Base-by-base conservation (phyloP, 2,797 vertebrate genomes). In the Coregonus ussuriensis region DNA sequence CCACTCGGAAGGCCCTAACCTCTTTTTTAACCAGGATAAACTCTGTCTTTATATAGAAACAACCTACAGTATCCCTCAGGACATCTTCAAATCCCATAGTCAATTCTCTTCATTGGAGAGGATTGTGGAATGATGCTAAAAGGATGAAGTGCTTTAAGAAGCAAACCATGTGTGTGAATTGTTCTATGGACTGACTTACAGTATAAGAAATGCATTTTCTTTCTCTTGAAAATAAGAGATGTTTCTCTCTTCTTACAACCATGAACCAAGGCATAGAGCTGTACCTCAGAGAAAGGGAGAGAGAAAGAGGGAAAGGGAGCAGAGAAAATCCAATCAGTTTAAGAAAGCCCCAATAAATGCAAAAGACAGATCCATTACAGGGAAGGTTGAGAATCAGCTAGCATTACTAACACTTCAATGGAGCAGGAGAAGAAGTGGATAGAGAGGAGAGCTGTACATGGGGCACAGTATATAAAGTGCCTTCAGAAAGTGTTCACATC, bases 201-300 rank as follows among this genome's bases (percentile, higher is more conserved):
- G 13, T 33, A 80, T 82, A 47, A 89, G 86, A 86, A 62, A 87
- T 86, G 14, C 3, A 71, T 86, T 82, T 25, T 25, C 25, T 25
- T 25, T 25, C 25, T 25, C 25, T 1, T 25, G 25, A 25, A 25
- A 25, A 25, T 25, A 25, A 25, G 25, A 68, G 11, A 13, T 85
- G 74, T 80, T 84, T 56, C 82, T 78, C n/a, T 84, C 59, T 76
- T n/a, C 29, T 86, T 76, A 76, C 71, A 78, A 35, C 3, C 6
- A 72, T 18, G 54, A 41, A 80, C 6, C 53, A 53, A 80, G 80
- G 71, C 66, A 18, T 52, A 9, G 21, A 35, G 37, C 53, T 69
- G 52, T n/a, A 62, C 51, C 72, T 68, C 52, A 41, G 47, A 63
- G 52, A 59, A 31, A 56, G 31, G 6, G 11, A 6, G 51, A 33